These are phyloP conservation scores for Linyphia triangularis DNA, from an alignment of 2,888 invertebrate species.

Conservation along the genomic window DNA sequence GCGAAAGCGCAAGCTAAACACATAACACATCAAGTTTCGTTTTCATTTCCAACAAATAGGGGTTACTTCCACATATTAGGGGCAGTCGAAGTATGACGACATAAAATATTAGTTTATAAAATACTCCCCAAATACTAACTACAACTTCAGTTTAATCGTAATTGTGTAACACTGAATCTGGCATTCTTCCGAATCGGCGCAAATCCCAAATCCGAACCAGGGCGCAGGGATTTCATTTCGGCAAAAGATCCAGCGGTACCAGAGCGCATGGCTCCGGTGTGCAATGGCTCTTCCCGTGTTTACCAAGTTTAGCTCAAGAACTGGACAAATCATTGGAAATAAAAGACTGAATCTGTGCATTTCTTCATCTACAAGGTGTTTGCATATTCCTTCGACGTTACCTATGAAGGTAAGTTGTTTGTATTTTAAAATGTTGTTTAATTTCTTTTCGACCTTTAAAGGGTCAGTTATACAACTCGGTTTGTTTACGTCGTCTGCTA, in stretches of 20 bases:
- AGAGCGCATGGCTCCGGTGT: constrained; percentile 32
- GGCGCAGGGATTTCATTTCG: constrained; percentile 37
- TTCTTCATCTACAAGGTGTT: constrained; percentile 29
- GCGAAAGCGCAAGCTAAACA: too few relatives aligned
- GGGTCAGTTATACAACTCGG: constrained; percentile 71
- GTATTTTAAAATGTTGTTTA: neutral
- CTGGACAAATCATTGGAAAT: constrained; percentile 34
- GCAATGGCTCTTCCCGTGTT: constrained; percentile 46
- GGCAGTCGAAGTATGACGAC: too few relatives aligned
- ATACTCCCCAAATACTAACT: too few relatives aligned
- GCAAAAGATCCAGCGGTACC: constrained; percentile 10
- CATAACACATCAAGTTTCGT: too few relatives aligned
- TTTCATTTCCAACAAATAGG: too few relatives aligned
- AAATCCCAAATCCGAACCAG: constrained; percentile 17
- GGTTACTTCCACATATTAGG: too few relatives aligned
- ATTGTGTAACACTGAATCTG: constrained; percentile 6
- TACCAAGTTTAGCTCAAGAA: constrained; percentile 21
- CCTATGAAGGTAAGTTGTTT: constrained; percentile 57
- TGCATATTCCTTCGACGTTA: constrained; percentile 33
- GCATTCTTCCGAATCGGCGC: constrained; percentile 39
- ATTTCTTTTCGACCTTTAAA: constrained; percentile 59
- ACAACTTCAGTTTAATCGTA: neutral
- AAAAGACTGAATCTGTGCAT: constrained; percentile 24
- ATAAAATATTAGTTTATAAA: too few relatives aligned
- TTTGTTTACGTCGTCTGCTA: constrained; percentile 68